Evolutionary conservation across 2,888 invertebrate species (phyloP), one percentile per base, ranked within the genome.

Genomic region (Neocrepidodera transversa): DNA sequence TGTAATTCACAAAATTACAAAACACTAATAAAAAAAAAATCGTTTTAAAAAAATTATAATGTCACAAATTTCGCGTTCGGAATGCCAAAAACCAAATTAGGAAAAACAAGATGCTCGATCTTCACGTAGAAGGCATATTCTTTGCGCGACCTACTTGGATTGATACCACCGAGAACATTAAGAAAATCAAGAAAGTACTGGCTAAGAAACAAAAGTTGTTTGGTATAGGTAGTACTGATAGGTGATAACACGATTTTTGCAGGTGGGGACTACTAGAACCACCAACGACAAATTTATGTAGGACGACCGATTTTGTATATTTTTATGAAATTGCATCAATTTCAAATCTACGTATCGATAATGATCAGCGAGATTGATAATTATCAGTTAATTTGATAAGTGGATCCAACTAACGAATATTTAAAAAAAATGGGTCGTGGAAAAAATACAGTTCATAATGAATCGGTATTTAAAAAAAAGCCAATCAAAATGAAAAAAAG

Each of bases 181-280:
- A 49, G 59, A 51, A 57, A 59, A 47, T 18, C 62, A 57, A 64
- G 62, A 60, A 55, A 62, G 62, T 49, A 64, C 64, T 62, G 55
- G 28, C 40, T 45, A 42, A 40, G 38, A 43, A 52, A 53, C 53
- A 32, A 45, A 57, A 50, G 49, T 16, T 23, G 43, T 16, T 36
- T 38, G 60, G 54, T 51, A 52, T 49, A 50, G 50, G 53, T 50
- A 17, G 38, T 38, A 38, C 17, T 10, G 17, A 38, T 17, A 17
- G 38, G 38, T 38, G 38, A 38, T 38, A 38, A 38, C 16, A 38
- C 17, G 2, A 38, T 17, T 23, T 23, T 23, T 17, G 13, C 38
- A 38, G 38, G 38, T 38, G 38, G 38, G 38, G 38, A 17, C 38
- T 7, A 32, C 11, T 30, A 4, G 30, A 2, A 6, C 32, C 32